phyloP scores from a whole-genome alignment of 2,888 invertebrate species.

The Dasypolia templi region DNA sequence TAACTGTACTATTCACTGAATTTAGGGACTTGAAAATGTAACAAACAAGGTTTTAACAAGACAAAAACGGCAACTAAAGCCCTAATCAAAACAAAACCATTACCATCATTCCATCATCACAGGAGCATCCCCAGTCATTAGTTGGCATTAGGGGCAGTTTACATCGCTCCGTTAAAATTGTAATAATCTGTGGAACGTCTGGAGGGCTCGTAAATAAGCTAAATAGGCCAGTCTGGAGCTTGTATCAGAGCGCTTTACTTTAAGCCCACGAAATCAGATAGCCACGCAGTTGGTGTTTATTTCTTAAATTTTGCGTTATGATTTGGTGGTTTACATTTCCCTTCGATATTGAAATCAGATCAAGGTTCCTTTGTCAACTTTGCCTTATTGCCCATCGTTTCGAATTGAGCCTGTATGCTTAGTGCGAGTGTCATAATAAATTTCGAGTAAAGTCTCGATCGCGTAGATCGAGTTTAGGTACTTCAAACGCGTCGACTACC shows the following conservation, averaged over 20 bases:
- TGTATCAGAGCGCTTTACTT: constrained; percentile 53
- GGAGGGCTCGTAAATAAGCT: constrained; percentile 78
- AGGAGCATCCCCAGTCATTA: constrained; percentile 46
- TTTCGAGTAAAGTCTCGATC: too few species aligned
- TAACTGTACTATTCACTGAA: not conserved
- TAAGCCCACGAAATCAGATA: constrained; percentile 53
- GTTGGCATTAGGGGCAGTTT: constrained; percentile 53
- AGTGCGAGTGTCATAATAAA: too few species aligned
- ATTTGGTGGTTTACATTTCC: too few species aligned
- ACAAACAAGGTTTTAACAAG: not conserved
- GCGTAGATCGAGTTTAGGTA: too few species aligned
- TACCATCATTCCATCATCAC: constrained; percentile 48
- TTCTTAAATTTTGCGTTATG: constrained; percentile 7
- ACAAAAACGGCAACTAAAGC: not conserved
- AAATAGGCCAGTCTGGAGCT: constrained; percentile 76
- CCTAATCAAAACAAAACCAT: constrained; percentile 4
- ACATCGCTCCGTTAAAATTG: constrained; percentile 57
- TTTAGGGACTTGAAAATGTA: not conserved
- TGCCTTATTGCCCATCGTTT: too few species aligned
- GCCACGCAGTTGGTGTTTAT: constrained; percentile 19
- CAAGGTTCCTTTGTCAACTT: too few species aligned
- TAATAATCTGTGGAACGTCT: constrained; percentile 73
- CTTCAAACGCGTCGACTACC: too few species aligned
- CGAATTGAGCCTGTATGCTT: too few species aligned
- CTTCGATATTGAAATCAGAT: too few species aligned